Conservation (phyloP, 2,113 vertebrate species). For the Melozone crissalis region DNA sequence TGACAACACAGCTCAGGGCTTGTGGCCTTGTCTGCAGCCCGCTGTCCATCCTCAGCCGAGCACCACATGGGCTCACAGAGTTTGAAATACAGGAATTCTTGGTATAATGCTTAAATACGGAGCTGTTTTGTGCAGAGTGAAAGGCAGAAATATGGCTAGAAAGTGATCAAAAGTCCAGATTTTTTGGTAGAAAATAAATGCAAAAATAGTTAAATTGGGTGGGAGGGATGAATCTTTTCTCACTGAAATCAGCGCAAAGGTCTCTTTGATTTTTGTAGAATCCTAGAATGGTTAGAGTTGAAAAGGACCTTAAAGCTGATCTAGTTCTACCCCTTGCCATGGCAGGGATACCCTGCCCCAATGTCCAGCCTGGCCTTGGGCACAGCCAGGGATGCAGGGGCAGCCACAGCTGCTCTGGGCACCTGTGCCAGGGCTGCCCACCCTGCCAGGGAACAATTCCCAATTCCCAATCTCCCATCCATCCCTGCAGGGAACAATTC, state of each 20-base stretch:
- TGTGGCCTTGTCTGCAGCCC: neutral
- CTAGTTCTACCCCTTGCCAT: too few species aligned
- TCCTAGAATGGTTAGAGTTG: neutral
- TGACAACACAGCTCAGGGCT: rapidly evolving
- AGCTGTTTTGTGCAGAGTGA: neutral
- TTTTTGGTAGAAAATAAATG: neutral
- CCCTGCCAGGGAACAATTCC: too few species aligned
- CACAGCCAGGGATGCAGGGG: neutral
- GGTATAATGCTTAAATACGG: rapidly evolving
- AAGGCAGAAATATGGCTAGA: neutral
- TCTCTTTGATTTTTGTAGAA: neutral
- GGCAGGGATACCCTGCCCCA: neutral
- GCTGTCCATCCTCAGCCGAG: neutral
- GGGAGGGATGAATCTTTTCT: neutral
- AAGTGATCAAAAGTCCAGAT: neutral
- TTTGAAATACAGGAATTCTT: neutral
- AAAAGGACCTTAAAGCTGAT: neutral
- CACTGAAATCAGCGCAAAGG: neutral
- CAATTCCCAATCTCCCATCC: too few species aligned
- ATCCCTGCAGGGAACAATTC: too few species aligned
- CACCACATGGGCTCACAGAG: rapidly evolving
- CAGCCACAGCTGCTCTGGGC: neutral
- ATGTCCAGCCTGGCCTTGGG: neutral
- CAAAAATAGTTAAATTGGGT: neutral
- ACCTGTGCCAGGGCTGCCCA: too few species aligned